Evolutionary conservation across 2,888 invertebrate genomes (phyloP).

Genomic region (Plemyria rubiginata): DNA sequence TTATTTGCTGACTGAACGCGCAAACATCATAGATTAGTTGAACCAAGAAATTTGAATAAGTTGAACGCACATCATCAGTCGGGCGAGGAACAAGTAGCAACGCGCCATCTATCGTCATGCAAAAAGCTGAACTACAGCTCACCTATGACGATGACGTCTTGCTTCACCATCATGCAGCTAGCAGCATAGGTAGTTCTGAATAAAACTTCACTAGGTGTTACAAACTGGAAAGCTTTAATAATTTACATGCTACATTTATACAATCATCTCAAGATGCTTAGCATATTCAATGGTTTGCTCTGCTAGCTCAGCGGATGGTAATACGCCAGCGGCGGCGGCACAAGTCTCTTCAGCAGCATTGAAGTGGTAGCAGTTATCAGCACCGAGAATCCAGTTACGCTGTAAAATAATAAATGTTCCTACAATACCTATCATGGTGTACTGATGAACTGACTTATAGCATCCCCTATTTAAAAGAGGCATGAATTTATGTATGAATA

Average conservation of each 20-base stretch:
- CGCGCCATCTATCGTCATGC: no score
- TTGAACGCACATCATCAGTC: no score
- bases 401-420: constrained; percentile 53
- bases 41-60: no score
- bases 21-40: no score
- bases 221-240: constrained; percentile 29
- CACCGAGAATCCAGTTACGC: constrained; percentile 93
- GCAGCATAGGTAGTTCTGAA: not conserved
- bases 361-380: constrained; percentile 93
- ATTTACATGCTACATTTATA: constrained; percentile 84
- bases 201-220: not conserved
- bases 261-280: constrained; percentile 99
- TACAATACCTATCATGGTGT: no score
- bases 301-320: constrained; percentile 96
- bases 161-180: not conserved
- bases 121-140: no score
- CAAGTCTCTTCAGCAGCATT: constrained; percentile 88
- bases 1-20: not conserved
- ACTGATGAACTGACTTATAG: no score
- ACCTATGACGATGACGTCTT: no score
- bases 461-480: no score
- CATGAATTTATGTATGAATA: no score
- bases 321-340: constrained; percentile 83
- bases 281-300: constrained; percentile 98
- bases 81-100: no score